A percentile compares a stretch with the other conserved stretches of the same genome.
phyloP scores from a whole-genome alignment of 2,888 invertebrate genomes.

The Limnephilus auricula region DNA sequence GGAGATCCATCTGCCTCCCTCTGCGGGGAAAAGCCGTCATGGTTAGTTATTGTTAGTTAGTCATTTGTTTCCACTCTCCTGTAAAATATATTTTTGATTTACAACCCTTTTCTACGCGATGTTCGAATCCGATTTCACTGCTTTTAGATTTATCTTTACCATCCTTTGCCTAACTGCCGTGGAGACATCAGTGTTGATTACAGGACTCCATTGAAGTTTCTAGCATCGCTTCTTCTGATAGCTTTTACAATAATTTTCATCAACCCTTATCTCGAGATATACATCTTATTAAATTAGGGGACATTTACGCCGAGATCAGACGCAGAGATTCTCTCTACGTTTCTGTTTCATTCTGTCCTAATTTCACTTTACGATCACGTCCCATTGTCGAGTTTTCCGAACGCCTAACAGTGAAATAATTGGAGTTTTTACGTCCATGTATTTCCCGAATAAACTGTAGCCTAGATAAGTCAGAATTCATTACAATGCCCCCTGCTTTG shows the following conservation, averaged over 20 bases:
- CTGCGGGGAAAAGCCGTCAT: no score
- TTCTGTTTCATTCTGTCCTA: neutral
- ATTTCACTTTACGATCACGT: neutral
- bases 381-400: neutral
- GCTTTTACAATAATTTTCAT: neutral
- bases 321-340: neutral
- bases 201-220: neutral
- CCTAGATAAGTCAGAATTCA: neutral
- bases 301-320: neutral
- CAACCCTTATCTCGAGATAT: neutral
- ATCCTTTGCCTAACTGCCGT: neutral
- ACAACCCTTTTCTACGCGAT: no score
- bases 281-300: neutral
- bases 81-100: no score
- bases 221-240: neutral
- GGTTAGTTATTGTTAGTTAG: no score
- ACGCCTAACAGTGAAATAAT: neutral
- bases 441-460: neutral
- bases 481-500: neutral
- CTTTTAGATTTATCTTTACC: no score
- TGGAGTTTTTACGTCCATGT: neutral
- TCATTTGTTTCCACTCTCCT: no score
- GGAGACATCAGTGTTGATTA: neutral
- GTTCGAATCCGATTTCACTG: no score
- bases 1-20: no score